Evolutionary conservation across 2,888 invertebrate genomes (phyloP).

Genomic region (Ommatoiulus sabulosus): DNA sequence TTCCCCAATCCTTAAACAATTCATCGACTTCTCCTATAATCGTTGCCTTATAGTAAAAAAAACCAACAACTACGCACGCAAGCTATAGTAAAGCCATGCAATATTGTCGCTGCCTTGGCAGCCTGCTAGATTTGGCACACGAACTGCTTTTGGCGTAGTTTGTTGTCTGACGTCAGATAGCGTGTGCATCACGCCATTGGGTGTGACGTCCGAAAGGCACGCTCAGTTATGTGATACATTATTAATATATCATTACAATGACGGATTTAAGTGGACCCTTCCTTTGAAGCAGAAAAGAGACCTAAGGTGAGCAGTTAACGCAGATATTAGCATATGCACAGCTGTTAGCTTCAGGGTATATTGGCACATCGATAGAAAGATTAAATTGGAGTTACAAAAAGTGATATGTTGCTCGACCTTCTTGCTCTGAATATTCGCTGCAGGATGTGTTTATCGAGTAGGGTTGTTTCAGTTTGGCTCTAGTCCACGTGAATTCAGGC

Average conservation of each 20-base stretch:
- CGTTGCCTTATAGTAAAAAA: neutral
- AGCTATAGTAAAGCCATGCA: neutral
- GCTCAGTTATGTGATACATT: conserved; percentile 30
- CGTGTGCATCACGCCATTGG: conserved; percentile 51
- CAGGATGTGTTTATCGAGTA: neutral
- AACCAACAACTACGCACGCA: neutral
- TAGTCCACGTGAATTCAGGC: neutral
- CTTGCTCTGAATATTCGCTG: neutral
- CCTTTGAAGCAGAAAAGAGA: neutral
- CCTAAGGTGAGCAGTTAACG: neutral
- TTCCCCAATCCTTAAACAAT: neutral
- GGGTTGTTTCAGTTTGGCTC: neutral
- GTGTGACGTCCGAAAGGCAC: conserved; percentile 41
- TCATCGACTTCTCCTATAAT: neutral
- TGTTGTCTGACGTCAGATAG: conserved; percentile 47
- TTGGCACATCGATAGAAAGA: neutral
- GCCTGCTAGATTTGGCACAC: neutral
- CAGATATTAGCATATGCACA: neutral
- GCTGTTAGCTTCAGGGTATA: neutral
- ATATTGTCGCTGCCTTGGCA: neutral
- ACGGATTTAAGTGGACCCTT: conserved; percentile 36
- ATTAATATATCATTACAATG: conserved; percentile 23
- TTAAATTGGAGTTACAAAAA: neutral
- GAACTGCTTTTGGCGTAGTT: neutral
- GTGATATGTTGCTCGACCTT: neutral